Conservation (phyloP, 2,797 vertebrate species). For the Cossypha polioptera region DNA sequence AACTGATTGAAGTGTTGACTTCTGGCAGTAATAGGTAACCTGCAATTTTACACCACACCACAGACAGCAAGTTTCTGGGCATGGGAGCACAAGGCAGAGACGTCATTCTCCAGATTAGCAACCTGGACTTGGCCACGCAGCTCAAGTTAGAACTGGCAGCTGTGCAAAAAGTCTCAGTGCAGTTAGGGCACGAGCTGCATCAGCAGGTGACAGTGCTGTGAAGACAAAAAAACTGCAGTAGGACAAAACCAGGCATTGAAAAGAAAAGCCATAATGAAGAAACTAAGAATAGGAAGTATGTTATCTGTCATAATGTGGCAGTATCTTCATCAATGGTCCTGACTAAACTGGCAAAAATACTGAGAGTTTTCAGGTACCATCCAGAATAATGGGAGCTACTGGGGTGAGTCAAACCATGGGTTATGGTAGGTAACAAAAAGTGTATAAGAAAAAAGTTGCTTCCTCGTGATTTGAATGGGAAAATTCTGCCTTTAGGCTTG, state of each 20-base stretch:
- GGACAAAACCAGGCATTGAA: slow-evolving; percentile 60
- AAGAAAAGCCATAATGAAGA: slow-evolving; percentile 57
- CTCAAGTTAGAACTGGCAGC: slow-evolving; percentile 71
- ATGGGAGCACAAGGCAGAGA: slow-evolving; percentile 65
- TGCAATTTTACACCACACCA: slow-evolving; percentile 33
- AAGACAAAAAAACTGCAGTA: slow-evolving; percentile 49
- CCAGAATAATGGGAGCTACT: not conserved
- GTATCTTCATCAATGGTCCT: not conserved
- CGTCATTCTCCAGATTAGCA: slow-evolving; percentile 74
- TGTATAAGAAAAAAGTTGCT: not conserved
- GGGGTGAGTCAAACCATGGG: not conserved
- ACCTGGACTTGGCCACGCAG: slow-evolving; percentile 59
- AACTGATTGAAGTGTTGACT: slow-evolving; percentile 23
- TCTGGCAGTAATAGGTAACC: slow-evolving; percentile 33
- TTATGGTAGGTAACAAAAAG: not conserved
- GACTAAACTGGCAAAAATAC: not conserved
- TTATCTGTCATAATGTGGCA: not conserved
- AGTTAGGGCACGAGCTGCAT: slow-evolving; percentile 30
- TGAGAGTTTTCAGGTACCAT: not conserved
- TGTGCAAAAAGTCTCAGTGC: slow-evolving; percentile 33
- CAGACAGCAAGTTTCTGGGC: slow-evolving; percentile 50
- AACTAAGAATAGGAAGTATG: slow-evolving; percentile 47
- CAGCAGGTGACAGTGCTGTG: slow-evolving; percentile 53
- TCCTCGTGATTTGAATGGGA: not conserved
- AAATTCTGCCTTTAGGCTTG: not conserved